These are phyloP conservation scores for Cinclus cinclus DNA, from an alignment of 2,113 vertebrate species.

Conservation along the genomic window DNA sequence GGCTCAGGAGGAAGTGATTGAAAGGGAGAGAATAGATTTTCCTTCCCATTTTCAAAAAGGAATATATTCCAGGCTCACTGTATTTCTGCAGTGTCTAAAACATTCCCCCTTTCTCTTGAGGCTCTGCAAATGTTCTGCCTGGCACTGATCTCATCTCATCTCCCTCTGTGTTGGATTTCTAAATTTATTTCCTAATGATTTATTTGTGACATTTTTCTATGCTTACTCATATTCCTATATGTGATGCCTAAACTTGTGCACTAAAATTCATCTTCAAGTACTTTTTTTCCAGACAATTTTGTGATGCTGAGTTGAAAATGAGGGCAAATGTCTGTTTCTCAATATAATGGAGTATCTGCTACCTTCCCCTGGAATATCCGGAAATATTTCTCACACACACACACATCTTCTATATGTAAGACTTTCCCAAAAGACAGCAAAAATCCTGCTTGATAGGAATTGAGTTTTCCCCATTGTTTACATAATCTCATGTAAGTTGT, in stretches of 20 bases:
- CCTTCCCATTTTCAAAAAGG: neutral
- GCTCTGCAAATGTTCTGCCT: neutral
- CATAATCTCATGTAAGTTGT: neutral
- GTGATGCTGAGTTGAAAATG: neutral
- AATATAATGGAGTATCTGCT: neutral
- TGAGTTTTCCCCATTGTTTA: neutral
- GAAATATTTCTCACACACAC: neutral
- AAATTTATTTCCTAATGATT: constrained; percentile 1
- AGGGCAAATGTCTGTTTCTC: neutral
- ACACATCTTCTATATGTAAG: neutral
- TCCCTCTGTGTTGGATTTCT: neutral
- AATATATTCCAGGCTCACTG: neutral
- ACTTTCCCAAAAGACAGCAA: neutral
- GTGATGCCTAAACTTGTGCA: neutral
- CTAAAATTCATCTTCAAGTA: neutral
- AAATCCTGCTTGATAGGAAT: neutral
- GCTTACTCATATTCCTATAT: neutral
- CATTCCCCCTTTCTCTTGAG: neutral
- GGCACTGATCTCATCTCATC: neutral
- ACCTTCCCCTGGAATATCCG: neutral
- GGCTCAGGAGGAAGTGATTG: neutral
- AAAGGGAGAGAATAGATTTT: neutral
- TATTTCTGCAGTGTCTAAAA: neutral
- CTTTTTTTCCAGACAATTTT: neutral
- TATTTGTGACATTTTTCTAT: neutral